Base-by-base conservation (phyloP, 2,797 vertebrate genomes). In the Numenius phaeopus region DNA sequence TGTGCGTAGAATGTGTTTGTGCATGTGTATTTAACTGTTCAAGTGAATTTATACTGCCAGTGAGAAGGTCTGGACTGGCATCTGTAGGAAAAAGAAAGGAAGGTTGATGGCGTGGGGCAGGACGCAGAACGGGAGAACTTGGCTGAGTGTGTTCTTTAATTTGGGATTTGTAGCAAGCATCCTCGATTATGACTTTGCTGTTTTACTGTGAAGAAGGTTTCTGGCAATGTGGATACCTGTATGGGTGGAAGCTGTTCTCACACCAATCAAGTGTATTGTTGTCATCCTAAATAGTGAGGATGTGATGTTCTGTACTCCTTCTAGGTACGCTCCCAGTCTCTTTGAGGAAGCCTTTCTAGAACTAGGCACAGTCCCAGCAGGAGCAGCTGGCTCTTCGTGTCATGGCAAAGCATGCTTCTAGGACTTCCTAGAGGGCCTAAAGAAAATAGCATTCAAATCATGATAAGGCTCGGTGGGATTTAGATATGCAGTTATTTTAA, bases 391-490 rank as follows among this genome's bases (percentile, higher is more conserved):
- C 29, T 39, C 24, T 80, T 77, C 76, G 11, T 54, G 52, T 55
- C 17, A 13, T 61, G 34, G 55, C 57, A 66, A 1, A 5, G 34
- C 8, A 29, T 37, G 10, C 29, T 85, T 55, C 66, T n/a, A n/a
- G 49, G 46, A 42, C 32, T 88, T 91, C 8, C 17, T 64, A 54
- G 18, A 62, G 47, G 19, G 11, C 21, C 39, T 24, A 23, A 42
- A 49, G 64, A 77, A 76, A 87, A 44, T 7, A 67, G 44, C 27
- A 46, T 73, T 77, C 57, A 57, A 27, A 23, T 23, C 3, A 3
- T 37, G 12, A 3, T 55, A n/a, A 73, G 29, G 5, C 24, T 66
- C 0, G 0, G 5, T 73, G 34, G 18, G n/a, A 77, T 72, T 91
- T 83, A 58, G 12, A 19, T 67, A 18, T 88, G 44, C 55, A 78